A percentile compares a stretch with the other conserved stretches of the same genome.
These are phyloP conservation scores for Notolabrus celidotus DNA, from an alignment of 2,797 vertebrate genomes.

Conservation along the genomic window DNA sequence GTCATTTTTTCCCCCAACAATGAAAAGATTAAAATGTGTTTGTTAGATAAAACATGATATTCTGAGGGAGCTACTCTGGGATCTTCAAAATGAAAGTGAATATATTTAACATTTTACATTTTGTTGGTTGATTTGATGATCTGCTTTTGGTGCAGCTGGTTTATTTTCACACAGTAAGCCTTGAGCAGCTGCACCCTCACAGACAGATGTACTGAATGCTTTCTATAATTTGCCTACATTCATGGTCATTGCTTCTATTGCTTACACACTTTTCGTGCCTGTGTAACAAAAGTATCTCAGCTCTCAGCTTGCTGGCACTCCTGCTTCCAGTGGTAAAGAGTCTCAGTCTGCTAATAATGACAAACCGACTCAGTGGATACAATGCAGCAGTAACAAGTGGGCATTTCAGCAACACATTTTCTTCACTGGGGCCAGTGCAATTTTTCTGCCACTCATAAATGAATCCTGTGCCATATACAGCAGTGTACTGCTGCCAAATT, in stretches of 20 bases:
- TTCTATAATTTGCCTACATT: conserved; percentile 19
- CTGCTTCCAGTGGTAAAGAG: too few relatives aligned
- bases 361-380: conserved; percentile 44
- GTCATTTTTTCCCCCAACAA: too few relatives aligned
- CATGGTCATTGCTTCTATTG: not conserved
- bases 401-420: conserved; percentile 45
- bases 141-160: too few relatives aligned
- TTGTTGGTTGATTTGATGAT: too few relatives aligned
- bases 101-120: too few relatives aligned
- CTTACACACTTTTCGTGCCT: conserved; percentile 12
- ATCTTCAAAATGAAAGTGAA: too few relatives aligned
- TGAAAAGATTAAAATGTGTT: too few relatives aligned
- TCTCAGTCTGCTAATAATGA: too few relatives aligned
- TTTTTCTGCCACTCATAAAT: conserved; percentile 53
- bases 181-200: not conserved
- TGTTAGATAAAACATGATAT: too few relatives aligned
- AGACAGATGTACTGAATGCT: not conserved
- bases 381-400: conserved; percentile 49
- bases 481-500: conserved; percentile 28
- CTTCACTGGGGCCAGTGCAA: conserved; percentile 29
- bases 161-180: too few relatives aligned
- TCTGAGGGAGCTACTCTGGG: too few relatives aligned
- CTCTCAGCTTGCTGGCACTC: conserved; percentile 42
- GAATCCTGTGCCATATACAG: conserved; percentile 34
- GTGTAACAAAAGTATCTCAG: conserved; percentile 37